These are phyloP conservation scores for Brachionus paranguensis DNA, from an alignment of 1,140 invertebrate genomes.

Conservation along the genomic window DNA sequence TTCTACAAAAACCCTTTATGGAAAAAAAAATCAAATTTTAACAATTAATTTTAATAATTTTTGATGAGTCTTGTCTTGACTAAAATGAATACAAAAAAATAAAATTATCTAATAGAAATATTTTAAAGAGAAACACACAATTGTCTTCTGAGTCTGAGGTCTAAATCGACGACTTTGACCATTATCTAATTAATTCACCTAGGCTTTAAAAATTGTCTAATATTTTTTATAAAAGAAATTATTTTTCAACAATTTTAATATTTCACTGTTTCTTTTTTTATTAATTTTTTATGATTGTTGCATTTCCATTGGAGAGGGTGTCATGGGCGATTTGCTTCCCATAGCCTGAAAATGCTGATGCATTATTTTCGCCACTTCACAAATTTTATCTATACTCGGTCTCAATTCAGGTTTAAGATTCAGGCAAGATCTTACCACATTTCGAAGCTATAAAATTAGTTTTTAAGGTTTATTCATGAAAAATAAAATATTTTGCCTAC, in stretches of 20 bases:
- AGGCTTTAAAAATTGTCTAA: background rate
- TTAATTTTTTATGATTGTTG: constrained; percentile 29
- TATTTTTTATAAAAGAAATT: background rate
- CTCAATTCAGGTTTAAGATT: constrained; percentile 60
- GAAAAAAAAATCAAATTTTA: background rate
- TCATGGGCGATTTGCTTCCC: constrained; percentile 10
- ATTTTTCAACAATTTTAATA: background rate
- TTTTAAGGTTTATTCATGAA: background rate
- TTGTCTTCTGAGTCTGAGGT: background rate
- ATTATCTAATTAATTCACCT: background rate
- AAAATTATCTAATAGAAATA: background rate
- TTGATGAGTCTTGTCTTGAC: background rate
- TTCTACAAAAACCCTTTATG: background rate
- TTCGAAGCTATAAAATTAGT: constrained; percentile 55
- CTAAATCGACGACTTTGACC: background rate
- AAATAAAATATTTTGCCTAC: constrained; percentile 47
- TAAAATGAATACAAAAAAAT: background rate
- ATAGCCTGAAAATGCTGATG: constrained; percentile 43
- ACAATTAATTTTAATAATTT: too few species aligned
- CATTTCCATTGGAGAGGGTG: constrained; percentile 16
- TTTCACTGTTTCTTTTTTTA: background rate
- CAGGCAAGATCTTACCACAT: constrained; percentile 61
- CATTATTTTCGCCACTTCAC: constrained; percentile 55
- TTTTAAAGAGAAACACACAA: background rate
- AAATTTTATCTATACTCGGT: constrained; percentile 60